Evolutionary conservation across 2,888 invertebrate genomes (phyloP).

Genomic region (Luperina testacea): DNA sequence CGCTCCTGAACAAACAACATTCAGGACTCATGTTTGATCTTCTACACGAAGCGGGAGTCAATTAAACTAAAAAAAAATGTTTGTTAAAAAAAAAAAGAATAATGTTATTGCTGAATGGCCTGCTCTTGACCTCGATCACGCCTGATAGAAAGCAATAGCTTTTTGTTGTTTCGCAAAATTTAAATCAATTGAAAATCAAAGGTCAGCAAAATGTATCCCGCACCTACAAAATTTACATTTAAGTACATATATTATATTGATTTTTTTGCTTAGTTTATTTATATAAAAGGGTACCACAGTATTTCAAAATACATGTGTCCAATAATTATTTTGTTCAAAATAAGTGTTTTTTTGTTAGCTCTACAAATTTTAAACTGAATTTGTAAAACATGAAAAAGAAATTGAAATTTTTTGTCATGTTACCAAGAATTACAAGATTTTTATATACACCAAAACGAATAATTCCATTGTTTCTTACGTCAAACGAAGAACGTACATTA

Average conservation of each 20-base stretch:
- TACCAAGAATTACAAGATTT: conserved; percentile 11
- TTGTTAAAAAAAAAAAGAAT: background rate
- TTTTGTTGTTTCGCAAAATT: background rate
- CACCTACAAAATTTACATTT: no score
- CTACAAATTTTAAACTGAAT: background rate
- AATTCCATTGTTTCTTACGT: conserved; percentile 28
- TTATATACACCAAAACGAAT: conserved; percentile 1
- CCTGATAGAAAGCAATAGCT: background rate
- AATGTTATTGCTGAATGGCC: background rate
- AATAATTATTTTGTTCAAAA: background rate
- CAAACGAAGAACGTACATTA: conserved; percentile 22
- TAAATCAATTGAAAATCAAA: background rate
- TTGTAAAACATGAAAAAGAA: background rate
- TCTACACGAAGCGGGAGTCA: background rate
- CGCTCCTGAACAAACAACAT: conserved; percentile 4
- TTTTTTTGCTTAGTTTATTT: background rate
- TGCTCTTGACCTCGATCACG: background rate
- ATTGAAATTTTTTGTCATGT: background rate
- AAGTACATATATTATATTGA: no score
- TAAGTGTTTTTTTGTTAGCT: background rate
- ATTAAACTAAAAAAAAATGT: background rate
- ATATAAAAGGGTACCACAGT: background rate
- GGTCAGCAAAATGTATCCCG: background rate
- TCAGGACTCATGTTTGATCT: background rate
- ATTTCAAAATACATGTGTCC: background rate